These are phyloP conservation scores for Lepidocolaptes lacrymiger DNA, from an alignment of 2,797 vertebrate species.

Conservation along the genomic window DNA sequence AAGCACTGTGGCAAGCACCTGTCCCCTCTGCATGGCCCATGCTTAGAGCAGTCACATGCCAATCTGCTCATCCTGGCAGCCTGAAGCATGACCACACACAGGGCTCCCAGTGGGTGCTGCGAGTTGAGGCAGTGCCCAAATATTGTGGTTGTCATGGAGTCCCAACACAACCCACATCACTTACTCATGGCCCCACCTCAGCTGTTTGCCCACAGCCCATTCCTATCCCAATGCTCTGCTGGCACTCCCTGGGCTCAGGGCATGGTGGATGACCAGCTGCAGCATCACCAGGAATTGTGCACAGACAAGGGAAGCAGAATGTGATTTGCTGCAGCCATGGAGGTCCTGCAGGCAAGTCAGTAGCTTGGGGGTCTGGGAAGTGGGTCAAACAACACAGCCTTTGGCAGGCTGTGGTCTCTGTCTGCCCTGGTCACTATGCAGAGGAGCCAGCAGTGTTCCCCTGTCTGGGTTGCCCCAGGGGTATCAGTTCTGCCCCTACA, in stretches of 20 bases:
- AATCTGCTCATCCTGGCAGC: not conserved
- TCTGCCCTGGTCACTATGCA: not conserved
- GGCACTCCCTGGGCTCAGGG: not conserved
- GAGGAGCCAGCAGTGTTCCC: not conserved
- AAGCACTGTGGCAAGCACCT: fast-evolving
- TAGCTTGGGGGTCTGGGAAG: not conserved
- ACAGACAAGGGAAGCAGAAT: fast-evolving
- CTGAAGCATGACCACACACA: fast-evolving
- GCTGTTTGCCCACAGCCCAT: not conserved
- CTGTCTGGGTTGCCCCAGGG: not conserved
- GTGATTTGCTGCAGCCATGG: not conserved
- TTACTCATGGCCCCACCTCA: slow-evolving; percentile 27
- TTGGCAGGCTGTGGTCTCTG: not conserved
- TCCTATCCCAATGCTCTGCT: not conserved
- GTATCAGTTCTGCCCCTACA: not conserved
- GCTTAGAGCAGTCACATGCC: not conserved
- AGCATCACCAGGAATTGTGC: not conserved
- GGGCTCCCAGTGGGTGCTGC: not conserved
- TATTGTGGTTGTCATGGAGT: slow-evolving; percentile 47
- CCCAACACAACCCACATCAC: not conserved
- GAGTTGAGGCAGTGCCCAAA: slow-evolving; percentile 26
- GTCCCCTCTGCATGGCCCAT: not conserved
- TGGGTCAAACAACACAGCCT: not conserved
- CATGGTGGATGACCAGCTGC: fast-evolving
- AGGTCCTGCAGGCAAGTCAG: not conserved